Conservation (phyloP, 2,113 vertebrate species). For the Notothenia rossii region DNA sequence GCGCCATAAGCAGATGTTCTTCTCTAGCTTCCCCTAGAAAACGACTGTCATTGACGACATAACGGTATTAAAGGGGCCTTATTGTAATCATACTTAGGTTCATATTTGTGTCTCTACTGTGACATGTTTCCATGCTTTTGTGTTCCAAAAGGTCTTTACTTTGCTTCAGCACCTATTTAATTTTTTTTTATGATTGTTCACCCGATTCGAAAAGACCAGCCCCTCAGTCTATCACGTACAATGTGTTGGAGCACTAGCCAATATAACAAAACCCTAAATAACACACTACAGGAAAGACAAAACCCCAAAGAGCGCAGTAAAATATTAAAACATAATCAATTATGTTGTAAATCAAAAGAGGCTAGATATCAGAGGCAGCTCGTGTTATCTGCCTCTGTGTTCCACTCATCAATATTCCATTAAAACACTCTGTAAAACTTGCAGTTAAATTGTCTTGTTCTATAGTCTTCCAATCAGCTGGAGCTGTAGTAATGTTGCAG, state of each 20-base stretch:
- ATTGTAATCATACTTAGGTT: no score
- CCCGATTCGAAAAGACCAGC: no score
- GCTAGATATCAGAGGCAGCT: background rate
- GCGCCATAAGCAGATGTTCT: background rate
- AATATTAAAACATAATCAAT: background rate
- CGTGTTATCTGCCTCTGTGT: background rate
- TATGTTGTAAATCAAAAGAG: background rate
- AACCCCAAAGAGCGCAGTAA: background rate
- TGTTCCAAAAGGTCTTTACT: no score
- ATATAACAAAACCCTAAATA: no score
- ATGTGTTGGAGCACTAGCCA: no score
- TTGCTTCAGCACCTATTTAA: no score
- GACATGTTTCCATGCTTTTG: no score
- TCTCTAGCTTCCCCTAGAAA: background rate
- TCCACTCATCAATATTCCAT: background rate
- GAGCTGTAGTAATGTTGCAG: background rate
- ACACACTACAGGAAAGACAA: no score
- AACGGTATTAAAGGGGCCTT: no score
- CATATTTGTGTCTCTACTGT: no score
- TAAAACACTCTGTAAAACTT: conserved; percentile 34
- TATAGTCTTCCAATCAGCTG: conserved; percentile 23
- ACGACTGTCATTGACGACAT: background rate
- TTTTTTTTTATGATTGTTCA: no score
- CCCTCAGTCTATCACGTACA: no score
- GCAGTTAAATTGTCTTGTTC: conserved; percentile 17